A percentile compares a stretch with the other conserved stretches of the same genome.
phyloP scores from a whole-genome alignment of 2,888 invertebrate genomes.

The Cinara cedri region DNA sequence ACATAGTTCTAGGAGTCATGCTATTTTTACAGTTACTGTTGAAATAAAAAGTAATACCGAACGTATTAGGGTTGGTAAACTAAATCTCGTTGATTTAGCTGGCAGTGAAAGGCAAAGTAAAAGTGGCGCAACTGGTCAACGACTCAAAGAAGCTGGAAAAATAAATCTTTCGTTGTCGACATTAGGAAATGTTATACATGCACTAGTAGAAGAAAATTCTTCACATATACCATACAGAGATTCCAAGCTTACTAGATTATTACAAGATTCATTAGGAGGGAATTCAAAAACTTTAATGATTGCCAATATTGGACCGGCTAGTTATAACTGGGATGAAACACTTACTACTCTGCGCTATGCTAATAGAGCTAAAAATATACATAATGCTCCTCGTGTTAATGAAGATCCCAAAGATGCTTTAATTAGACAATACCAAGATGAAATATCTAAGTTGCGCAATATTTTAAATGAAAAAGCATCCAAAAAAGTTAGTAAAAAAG shows the following conservation, averaged over 20 bases:
- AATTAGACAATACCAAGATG: conserved; percentile 91
- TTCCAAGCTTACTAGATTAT: conserved; percentile 91
- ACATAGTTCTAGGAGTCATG: conserved; percentile 96
- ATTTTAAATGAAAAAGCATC: conserved; percentile 61
- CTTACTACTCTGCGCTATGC: conserved; percentile 95
- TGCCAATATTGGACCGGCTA: conserved; percentile 97
- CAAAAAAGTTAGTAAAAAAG: conserved; percentile 60
- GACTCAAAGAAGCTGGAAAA: conserved; percentile 94
- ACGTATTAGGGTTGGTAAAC: conserved; percentile 72
- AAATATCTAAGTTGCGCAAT: conserved; percentile 77
- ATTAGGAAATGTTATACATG: conserved; percentile 98
- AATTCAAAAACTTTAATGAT: conserved; percentile 99
- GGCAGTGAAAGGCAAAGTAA: conserved; percentile 97
- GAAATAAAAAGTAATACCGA: conserved; percentile 66
- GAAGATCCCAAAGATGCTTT: conserved; percentile 99
- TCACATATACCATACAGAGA: conserved; percentile 97
- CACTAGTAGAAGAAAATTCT: conserved; percentile 88
- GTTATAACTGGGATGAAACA: conserved; percentile 97
- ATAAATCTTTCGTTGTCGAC: conserved; percentile 96
- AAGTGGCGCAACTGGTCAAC: conserved; percentile 91
- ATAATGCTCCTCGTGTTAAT: conserved; percentile 97
- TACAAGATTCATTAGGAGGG: conserved; percentile 97
- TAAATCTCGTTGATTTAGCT: conserved; percentile 97
- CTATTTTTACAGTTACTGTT: conserved; percentile 96
- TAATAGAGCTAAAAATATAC: conserved; percentile 96